Conservation (phyloP, 2,113 vertebrate species). For the Turdus rufiventris region DNA sequence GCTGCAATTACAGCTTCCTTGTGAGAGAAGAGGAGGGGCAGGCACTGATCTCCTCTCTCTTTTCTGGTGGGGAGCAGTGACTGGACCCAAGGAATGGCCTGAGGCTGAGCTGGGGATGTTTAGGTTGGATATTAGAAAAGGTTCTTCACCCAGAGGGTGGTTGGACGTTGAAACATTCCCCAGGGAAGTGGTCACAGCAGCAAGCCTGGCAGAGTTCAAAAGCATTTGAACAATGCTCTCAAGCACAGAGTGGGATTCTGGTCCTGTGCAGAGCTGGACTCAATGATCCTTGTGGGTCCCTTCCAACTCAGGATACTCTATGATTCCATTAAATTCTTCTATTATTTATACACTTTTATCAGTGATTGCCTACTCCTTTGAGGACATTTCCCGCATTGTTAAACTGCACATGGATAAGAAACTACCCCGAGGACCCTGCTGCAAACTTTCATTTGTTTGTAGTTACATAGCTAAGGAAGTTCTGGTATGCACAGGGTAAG, state of each 20-base stretch:
- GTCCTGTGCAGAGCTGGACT: background rate
- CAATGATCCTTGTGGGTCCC: background rate
- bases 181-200: background rate
- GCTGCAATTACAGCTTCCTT: rapidly evolving
- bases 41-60: background rate
- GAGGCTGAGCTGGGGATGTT: rapidly evolving
- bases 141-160: rapidly evolving
- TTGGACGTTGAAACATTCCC: rapidly evolving
- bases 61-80: too few species aligned
- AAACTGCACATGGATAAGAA: background rate
- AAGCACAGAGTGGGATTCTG: background rate
- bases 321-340: background rate
- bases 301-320: background rate
- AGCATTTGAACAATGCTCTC: too few species aligned
- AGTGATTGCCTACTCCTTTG: background rate
- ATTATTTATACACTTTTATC: background rate
- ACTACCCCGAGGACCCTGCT: background rate
- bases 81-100: rapidly evolving
- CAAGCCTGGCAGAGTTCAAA: background rate
- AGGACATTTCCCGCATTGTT: background rate
- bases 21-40: background rate
- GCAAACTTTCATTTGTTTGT: background rate
- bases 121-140: background rate
- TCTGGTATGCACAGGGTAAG: background rate
- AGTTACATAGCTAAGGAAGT: background rate